These are phyloP conservation scores for Phalacrocorax pelagicus DNA, from an alignment of 2,113 vertebrate genomes.

Conservation along the genomic window DNA sequence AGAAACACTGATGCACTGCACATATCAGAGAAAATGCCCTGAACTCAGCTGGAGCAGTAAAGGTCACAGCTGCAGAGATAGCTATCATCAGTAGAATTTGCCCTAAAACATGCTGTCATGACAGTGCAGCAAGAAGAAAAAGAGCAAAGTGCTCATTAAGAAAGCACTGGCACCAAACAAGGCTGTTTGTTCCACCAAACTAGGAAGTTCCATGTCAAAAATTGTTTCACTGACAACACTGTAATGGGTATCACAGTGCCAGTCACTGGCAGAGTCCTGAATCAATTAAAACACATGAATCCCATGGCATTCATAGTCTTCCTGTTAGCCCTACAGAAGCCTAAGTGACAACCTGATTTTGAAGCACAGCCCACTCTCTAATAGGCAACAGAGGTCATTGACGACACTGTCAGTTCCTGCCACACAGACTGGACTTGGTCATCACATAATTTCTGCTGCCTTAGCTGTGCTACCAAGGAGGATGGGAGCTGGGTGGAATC, in stretches of 20 bases:
- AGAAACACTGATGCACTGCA: not conserved
- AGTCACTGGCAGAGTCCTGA: not conserved
- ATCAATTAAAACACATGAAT: not conserved
- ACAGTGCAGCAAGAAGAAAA: not conserved
- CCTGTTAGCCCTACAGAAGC: not conserved
- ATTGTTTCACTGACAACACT: not conserved
- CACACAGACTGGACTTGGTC: not conserved
- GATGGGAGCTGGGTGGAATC: not conserved
- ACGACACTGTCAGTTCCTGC: not conserved
- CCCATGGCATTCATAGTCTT: not conserved
- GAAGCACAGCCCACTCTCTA: not conserved
- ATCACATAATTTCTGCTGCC: not conserved
- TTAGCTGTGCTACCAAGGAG: not conserved
- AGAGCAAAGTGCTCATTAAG: conserved; percentile 4
- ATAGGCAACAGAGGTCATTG: not conserved
- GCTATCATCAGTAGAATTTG: not conserved
- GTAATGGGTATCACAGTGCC: not conserved
- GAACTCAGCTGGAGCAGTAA: not conserved
- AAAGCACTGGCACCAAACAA: not conserved
- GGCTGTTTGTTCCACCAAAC: not conserved
- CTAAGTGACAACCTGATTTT: not conserved
- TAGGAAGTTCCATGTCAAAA: not conserved
- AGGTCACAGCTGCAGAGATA: not conserved
- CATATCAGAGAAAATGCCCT: not conserved
- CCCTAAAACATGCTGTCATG: not conserved